Evolutionary conservation across 2,797 vertebrate genomes (phyloP).

Genomic region (Catharus ustulatus): DNA sequence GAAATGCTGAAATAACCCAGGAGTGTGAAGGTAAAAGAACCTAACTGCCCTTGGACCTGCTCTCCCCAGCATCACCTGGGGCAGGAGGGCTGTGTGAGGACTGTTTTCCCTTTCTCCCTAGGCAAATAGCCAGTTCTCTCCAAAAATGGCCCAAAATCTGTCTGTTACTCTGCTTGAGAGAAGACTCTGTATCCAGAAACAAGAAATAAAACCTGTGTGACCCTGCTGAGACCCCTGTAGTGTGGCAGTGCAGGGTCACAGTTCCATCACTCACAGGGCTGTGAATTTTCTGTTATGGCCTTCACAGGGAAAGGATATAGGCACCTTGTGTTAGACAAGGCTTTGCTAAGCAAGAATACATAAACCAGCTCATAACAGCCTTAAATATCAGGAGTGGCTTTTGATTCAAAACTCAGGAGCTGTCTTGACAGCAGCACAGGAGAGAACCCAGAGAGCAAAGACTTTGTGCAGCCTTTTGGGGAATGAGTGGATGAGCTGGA

Average conservation of each 20-base stretch:
- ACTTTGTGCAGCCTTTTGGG: not conserved
- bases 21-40: not conserved
- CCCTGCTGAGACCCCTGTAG: not conserved
- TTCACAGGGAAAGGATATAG: not conserved
- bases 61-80: not conserved
- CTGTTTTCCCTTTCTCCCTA: not conserved
- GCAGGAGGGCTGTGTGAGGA: not conserved
- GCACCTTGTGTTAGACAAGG: not conserved
- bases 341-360: not conserved
- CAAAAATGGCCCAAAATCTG: not conserved
- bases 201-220: not conserved
- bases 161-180: not conserved
- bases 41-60: not conserved
- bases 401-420: not conserved
- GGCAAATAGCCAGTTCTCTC: not conserved
- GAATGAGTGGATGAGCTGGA: not conserved
- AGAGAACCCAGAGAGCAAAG: not conserved
- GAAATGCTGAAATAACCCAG: not conserved
- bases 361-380: not conserved
- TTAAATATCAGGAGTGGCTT: not conserved
- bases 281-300: not conserved
- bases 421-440: not conserved
- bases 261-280: not conserved
- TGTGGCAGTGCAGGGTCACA: not conserved
- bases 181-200: not conserved